These are phyloP conservation scores for Antheraea assamensis DNA, from an alignment of 2,888 invertebrate genomes.

Conservation along the genomic window DNA sequence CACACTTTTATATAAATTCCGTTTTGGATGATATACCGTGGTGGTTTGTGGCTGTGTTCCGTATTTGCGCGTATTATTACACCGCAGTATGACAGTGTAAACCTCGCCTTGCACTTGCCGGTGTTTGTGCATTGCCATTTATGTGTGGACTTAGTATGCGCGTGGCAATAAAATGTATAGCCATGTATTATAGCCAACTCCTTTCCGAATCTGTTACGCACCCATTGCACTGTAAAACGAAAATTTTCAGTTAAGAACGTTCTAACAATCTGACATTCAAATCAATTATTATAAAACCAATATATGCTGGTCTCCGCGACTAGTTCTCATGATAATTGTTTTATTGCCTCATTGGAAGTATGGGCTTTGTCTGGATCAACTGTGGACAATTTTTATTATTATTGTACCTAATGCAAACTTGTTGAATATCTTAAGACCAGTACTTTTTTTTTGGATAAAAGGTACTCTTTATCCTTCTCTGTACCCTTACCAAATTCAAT, in stretches of 20 bases:
- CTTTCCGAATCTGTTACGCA: constrained; percentile 31
- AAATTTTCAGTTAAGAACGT: neutral
- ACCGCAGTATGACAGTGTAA: constrained; percentile 22
- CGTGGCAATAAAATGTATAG: constrained; percentile 30
- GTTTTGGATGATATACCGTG: constrained; percentile 14
- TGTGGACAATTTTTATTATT: too few relatives aligned
- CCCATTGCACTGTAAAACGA: constrained; percentile 18
- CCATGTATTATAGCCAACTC: constrained; percentile 30
- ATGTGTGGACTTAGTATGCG: constrained; percentile 18
- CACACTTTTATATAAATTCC: constrained; percentile 28
- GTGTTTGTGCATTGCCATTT: constrained; percentile 39
- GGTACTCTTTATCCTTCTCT: too few relatives aligned
- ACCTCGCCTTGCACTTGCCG: constrained; percentile 37
- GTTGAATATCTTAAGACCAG: too few relatives aligned
- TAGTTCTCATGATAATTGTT: too few relatives aligned
- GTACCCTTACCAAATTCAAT: too few relatives aligned
- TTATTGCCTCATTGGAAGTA: too few relatives aligned
- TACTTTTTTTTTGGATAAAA: too few relatives aligned
- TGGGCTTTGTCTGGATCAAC: too few relatives aligned
- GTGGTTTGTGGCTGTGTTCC: constrained; percentile 20
- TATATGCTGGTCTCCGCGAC: too few relatives aligned
- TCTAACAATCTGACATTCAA: neutral
- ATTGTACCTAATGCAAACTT: too few relatives aligned
- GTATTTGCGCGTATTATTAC: constrained; percentile 13
- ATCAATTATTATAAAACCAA: neutral